phyloP scores from a whole-genome alignment of 2,888 invertebrate genomes.

The Strigamia transsilvanica region DNA sequence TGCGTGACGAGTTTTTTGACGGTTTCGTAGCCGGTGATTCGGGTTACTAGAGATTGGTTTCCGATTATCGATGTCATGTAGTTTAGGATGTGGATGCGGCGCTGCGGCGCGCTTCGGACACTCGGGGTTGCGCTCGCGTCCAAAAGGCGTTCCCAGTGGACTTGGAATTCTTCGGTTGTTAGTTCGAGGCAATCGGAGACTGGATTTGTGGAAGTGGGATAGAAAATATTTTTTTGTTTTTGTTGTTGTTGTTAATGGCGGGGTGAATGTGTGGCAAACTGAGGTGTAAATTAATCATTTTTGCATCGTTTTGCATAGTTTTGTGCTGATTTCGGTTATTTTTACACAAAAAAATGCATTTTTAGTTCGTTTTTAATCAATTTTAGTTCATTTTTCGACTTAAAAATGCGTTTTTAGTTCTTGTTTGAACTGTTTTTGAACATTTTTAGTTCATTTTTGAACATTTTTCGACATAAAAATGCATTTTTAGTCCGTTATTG shows the following conservation, averaged over 20 bases:
- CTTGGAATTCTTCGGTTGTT: constrained; percentile 28
- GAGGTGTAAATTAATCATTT: no score
- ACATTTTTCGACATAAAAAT: no score
- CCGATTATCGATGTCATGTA: constrained; percentile 32
- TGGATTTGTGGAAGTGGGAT: not conserved
- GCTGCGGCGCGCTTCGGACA: not conserved
- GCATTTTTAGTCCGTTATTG: no score
- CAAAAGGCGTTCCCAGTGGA: constrained; percentile 25
- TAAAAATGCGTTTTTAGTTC: no score
- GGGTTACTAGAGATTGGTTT: constrained; percentile 24
- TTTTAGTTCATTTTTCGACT: no score
- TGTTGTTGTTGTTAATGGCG: not conserved
- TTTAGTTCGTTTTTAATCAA: no score
- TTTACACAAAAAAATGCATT: no score
- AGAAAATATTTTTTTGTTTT: no score
- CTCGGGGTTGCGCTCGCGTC: not conserved
- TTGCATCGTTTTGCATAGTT: no score
- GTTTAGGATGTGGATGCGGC: constrained; percentile 35
- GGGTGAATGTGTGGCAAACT: not conserved
- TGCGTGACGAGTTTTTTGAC: constrained; percentile 10
- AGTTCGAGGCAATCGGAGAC: constrained; percentile 39
- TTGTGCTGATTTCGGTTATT: no score
- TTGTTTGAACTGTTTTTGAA: no score
- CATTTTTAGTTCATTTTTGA: no score
- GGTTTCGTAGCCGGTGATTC: constrained; percentile 45